These are phyloP conservation scores for Tautogolabrus adspersus DNA, from an alignment of 2,113 vertebrate genomes.

Conservation along the genomic window DNA sequence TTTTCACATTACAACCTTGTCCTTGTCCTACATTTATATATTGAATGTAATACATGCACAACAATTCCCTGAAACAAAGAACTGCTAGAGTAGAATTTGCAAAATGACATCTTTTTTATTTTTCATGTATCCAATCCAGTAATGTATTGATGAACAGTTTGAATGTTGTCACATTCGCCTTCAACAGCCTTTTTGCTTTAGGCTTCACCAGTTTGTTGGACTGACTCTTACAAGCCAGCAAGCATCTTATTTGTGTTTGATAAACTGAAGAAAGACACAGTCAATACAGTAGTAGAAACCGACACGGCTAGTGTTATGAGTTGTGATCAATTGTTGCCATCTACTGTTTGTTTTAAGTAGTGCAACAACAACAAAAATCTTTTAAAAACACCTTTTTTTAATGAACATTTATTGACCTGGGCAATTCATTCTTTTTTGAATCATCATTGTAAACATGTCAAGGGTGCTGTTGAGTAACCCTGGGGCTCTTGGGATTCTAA, in stretches of 20 bases:
- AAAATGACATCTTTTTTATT: not conserved
- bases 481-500: no score
- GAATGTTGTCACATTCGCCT: slow-evolving; percentile 1
- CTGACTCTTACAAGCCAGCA: slow-evolving; percentile 2
- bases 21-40: not conserved
- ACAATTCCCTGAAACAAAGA: not conserved
- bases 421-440: no score
- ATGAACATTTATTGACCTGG: no score
- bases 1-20: slow-evolving; percentile 10
- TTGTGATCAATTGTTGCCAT: slow-evolving; percentile 48
- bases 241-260: slow-evolving; percentile 1
- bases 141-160: not conserved
- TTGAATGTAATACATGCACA: no score
- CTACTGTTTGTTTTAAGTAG: slow-evolving; percentile 43
- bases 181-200: slow-evolving; percentile 5
- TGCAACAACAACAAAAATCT: slow-evolving; percentile 20
- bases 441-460: no score
- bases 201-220: slow-evolving; percentile 19
- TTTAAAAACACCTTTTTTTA: no score
- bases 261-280: slow-evolving; percentile 9
- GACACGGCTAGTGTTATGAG: not conserved
- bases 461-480: no score
- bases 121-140: not conserved
- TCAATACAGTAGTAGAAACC: not conserved
- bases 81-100: not conserved